Percentiles rank a stretch among this genome's conserved stretches.
Evolutionary conservation across 2,113 vertebrate species (phyloP).

Genomic region (Sisor rabdophorus): DNA sequence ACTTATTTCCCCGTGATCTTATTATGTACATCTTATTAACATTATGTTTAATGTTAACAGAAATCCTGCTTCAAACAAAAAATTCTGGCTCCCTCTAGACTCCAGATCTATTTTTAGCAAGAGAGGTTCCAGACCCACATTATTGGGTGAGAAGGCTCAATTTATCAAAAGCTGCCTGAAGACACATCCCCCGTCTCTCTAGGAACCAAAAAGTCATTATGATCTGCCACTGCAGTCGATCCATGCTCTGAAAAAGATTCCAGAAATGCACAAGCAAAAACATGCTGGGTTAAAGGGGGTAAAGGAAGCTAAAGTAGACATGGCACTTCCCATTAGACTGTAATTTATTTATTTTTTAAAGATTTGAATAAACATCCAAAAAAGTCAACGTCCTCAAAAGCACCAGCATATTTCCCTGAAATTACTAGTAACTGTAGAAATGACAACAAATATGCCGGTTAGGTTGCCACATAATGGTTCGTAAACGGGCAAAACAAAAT

Average conservation of each 20-base stretch:
- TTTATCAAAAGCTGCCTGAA: conserved; percentile 29
- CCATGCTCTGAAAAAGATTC: background rate
- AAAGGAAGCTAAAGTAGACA: background rate
- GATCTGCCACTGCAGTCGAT: background rate
- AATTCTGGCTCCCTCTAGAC: background rate
- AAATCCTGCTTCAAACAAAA: background rate
- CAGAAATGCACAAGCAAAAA: background rate
- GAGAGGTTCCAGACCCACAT: conserved; percentile 10
- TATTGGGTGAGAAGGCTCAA: conserved; percentile 11
- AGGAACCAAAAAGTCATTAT: conserved; percentile 21
- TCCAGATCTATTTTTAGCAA: conserved; percentile 18
- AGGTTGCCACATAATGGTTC: conserved; percentile 16
- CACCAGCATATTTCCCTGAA: background rate
- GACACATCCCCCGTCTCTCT: background rate
- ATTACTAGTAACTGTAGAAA: background rate
- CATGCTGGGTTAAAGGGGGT: background rate
- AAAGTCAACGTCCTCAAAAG: background rate
- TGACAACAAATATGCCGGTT: background rate
- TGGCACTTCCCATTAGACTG: conserved; percentile 4
- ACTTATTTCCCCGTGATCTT: background rate
- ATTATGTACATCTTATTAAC: background rate
- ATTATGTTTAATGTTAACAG: background rate
- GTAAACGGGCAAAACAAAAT: conserved; percentile 20
- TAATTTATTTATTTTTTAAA: background rate
- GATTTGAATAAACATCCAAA: conserved; percentile 10